Evolutionary conservation across 2,113 vertebrate species (phyloP), one percentile per base, ranked within the genome.

Genomic region (Vicugna pacos): DNA sequence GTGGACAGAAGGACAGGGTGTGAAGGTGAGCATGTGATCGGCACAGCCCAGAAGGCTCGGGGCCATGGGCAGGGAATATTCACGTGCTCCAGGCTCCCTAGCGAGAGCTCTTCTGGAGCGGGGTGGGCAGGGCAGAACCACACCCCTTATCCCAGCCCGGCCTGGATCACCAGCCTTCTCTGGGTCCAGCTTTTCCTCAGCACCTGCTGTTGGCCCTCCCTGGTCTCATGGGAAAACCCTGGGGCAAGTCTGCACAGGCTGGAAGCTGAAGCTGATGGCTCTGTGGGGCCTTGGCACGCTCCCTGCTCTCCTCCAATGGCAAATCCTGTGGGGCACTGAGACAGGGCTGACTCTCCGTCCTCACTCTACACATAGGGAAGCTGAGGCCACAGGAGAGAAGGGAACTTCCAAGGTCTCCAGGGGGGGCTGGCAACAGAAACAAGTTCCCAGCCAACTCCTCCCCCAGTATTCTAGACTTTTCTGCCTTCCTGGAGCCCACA

Each of bases 1-100:
- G 98, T 67, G 96, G 87, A 98, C 89, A 94, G 93, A 98, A 98
- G 69, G 73, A 92, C 72, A 95, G 0, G 0, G 19, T 6, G 52
- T 93, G 46, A 76, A 92, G 83, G 76, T 65, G 24, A 52, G 42
- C 7, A 0, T 16, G 22, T 4, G 62, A 35, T 8, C 1, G 8
- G n/a, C 32, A 65, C 0, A 38, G 22, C 9, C 35, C 32, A 0
- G 50, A 6, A 5, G 30, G 42, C 26, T 70, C 5, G 46, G 67
- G n/a, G 46, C 9, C 42, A 12, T 0, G 4, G 76, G 60, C 32
- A 77, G 46, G 56, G 75, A 30, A 77, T 32, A 16, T 1, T 38
- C 2, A 13, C 16, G 13, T 0, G 4, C 9, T n/a, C 60, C 26
- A 4, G 28, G 30, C 5, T 65, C 15, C n/a, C 9, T 13, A 50